Conservation (phyloP, 37 sponge, comb jelly and placozoan species). For the Geodia barretti region DNA sequence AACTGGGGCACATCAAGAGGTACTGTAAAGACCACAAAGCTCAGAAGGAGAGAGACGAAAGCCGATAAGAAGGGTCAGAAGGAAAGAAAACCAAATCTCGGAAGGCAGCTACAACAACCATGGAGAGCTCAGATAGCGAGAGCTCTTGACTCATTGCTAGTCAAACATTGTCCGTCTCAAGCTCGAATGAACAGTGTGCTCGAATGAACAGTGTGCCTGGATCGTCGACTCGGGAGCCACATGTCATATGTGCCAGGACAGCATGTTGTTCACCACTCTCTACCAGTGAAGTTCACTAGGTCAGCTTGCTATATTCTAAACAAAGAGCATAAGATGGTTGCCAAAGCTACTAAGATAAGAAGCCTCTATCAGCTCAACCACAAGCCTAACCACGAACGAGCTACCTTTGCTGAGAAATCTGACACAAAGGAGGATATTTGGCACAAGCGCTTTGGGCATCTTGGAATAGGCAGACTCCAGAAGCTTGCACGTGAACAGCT, state of each 20-base stretch:
- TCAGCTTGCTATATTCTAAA: conserved; percentile 32
- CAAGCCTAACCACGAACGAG: conserved; percentile 17
- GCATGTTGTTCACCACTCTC: conserved; percentile 20
- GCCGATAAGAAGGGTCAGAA: not conserved
- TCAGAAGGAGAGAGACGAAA: not conserved
- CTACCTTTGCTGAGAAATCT: not conserved
- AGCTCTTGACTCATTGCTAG: conserved; percentile 20
- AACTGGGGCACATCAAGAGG: conserved; percentile 34
- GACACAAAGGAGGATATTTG: conserved; percentile 63
- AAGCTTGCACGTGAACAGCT: conserved; percentile 45
- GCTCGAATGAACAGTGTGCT: conserved; percentile 28
- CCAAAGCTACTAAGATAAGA: conserved; percentile 36
- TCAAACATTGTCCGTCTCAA: conserved; percentile 15
- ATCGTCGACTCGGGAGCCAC: conserved; percentile 43
- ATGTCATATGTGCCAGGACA: conserved; percentile 37
- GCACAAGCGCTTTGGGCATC: conserved; percentile 49
- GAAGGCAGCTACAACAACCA: conserved; percentile 9
- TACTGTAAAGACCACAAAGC: conserved; percentile 15
- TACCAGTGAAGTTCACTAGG: conserved; percentile 29
- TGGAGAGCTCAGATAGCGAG: conserved; percentile 33
- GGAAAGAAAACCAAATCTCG: not conserved
- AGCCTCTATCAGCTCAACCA: conserved; percentile 36
- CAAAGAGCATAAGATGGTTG: conserved; percentile 16
- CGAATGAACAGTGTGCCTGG: conserved; percentile 32
- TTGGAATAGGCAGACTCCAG: conserved; percentile 32